A percentile compares a stretch with the other conserved stretches of the same genome.
Evolutionary conservation across 2,888 invertebrate genomes (phyloP).

Genomic region (Cheilosia scutellata): DNA sequence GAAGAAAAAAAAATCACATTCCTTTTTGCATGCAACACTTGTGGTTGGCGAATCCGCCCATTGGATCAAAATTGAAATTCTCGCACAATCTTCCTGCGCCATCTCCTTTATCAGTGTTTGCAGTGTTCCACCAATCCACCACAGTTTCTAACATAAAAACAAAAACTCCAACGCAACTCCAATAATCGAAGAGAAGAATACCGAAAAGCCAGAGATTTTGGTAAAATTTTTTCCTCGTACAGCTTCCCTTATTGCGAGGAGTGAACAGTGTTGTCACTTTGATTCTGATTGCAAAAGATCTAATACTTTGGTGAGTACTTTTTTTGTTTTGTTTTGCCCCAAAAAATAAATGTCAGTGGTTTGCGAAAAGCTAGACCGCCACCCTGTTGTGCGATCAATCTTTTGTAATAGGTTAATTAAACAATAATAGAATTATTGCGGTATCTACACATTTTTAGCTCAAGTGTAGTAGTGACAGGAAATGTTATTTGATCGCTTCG

Average conservation of each 20-base stretch:
- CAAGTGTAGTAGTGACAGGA: too few species aligned
- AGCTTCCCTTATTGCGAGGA: slow-evolving; percentile 53
- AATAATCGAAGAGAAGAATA: slow-evolving; percentile 27
- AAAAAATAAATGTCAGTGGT: too few species aligned
- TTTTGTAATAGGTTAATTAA: too few species aligned
- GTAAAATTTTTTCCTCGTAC: slow-evolving; percentile 22
- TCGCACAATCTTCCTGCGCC: slow-evolving; percentile 70
- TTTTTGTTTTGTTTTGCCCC: not conserved
- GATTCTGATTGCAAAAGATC: slow-evolving; percentile 3
- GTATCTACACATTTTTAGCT: too few species aligned
- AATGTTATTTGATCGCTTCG: too few species aligned
- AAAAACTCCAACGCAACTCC: slow-evolving; percentile 34
- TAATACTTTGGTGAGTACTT: slow-evolving; percentile 58
- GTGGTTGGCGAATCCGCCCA: slow-evolving; percentile 74
- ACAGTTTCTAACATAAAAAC: slow-evolving; percentile 22
- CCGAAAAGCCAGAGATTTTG: slow-evolving; percentile 38
- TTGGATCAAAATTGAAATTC: slow-evolving; percentile 66
- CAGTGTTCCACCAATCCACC: slow-evolving; percentile 51
- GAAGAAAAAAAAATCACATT: slow-evolving; percentile 61
- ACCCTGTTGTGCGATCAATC: too few species aligned
- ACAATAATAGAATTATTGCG: too few species aligned
- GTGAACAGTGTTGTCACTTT: slow-evolving; percentile 62
- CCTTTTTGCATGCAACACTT: slow-evolving; percentile 74
- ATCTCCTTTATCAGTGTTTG: slow-evolving; percentile 72
- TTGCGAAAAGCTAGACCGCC: too few species aligned